A percentile compares a stretch with the other conserved stretches of the same genome.
Conservation (phyloP, 2,797 vertebrate genomes). For the Labroides dimidiatus region DNA sequence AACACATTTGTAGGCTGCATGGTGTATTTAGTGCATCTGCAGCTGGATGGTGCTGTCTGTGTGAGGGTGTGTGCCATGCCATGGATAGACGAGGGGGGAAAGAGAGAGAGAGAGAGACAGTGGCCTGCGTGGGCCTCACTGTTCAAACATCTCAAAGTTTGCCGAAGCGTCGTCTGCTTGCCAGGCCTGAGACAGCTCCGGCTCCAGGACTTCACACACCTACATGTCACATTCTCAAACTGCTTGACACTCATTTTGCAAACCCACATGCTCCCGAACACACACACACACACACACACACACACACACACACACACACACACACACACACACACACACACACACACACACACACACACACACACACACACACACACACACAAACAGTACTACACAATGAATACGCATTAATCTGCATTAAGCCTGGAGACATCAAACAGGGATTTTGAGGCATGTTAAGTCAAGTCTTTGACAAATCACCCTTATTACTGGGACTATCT, state of each 20-base stretch:
- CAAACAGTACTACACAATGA: constrained; percentile 22
- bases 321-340: constrained; percentile 23
- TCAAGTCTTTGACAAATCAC: neutral
- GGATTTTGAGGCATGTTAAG: neutral
- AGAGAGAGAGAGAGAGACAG: constrained; percentile 43
- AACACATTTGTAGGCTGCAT: too few species aligned
- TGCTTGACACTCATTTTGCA: constrained; percentile 57
- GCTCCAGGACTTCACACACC: constrained; percentile 77
- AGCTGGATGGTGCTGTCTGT: constrained; percentile 72
- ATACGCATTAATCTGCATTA: neutral
- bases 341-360: constrained; percentile 18
- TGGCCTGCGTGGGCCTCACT: constrained; percentile 74
- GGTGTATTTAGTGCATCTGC: constrained; percentile 40
- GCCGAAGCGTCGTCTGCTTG: constrained; percentile 68
- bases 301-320: constrained; percentile 26
- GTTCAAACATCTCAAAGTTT: constrained; percentile 84
- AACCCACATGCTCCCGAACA: constrained; percentile 27
- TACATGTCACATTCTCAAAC: constrained; percentile 82
- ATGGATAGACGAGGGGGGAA: neutral
- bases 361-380: constrained; percentile 24
- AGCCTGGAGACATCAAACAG: constrained; percentile 3
- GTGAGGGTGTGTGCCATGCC: constrained; percentile 4
- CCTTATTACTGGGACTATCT: neutral
- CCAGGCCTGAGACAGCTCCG: constrained; percentile 62
- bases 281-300: constrained; percentile 18